Evolutionary conservation across 2,113 vertebrate genomes (phyloP).

Genomic region (Lampris megalopsis): DNA sequence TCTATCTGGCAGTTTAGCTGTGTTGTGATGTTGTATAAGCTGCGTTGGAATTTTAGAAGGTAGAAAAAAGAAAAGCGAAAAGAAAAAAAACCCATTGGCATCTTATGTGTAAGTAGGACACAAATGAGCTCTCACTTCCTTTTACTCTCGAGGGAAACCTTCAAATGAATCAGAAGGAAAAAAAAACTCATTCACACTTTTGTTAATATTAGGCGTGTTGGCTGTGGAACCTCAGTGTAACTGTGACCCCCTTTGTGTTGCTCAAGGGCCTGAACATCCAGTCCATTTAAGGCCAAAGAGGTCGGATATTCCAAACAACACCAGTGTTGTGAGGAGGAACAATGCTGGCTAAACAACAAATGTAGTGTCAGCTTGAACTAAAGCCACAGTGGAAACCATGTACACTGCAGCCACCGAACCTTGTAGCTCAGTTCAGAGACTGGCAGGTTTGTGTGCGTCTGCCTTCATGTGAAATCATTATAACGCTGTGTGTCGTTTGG

Average conservation of each 20-base stretch:
- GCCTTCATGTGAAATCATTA: neutral
- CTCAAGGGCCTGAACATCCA: too few species aligned
- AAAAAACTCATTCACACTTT: too few species aligned
- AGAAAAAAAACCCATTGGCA: too few species aligned
- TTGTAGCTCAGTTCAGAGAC: neutral
- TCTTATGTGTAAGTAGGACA: too few species aligned
- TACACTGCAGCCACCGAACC: neutral
- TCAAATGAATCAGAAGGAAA: neutral
- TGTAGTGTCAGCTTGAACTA: neutral
- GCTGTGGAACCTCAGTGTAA: too few species aligned
- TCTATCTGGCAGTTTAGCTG: neutral
- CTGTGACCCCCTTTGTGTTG: too few species aligned
- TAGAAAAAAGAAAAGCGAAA: neutral
- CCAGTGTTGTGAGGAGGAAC: neutral
- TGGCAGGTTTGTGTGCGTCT: neutral
- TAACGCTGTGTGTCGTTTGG: neutral
- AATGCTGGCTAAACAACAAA: neutral
- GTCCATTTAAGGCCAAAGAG: neutral
- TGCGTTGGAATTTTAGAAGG: too few species aligned
- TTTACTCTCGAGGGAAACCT: neutral
- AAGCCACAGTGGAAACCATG: neutral
- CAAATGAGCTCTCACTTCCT: neutral
- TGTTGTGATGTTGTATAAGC: neutral
- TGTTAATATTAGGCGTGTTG: too few species aligned
- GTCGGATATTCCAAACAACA: neutral